phyloP scores from a whole-genome alignment of 2,113 vertebrate species.

The Gambusia holbrooki region DNA sequence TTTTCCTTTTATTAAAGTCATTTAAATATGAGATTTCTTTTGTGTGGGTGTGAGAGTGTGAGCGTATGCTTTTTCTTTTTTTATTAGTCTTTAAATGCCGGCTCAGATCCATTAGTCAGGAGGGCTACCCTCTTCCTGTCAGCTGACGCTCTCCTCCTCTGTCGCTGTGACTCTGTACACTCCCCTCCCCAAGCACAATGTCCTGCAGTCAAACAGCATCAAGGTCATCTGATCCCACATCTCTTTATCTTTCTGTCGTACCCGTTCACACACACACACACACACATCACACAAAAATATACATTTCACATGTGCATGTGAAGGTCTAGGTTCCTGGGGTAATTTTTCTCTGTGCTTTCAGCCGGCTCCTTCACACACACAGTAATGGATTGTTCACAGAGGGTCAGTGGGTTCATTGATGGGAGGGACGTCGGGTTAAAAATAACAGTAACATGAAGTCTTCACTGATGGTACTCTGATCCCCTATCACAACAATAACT shows the following conservation, averaged over 20 bases:
- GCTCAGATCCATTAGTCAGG: constrained; percentile 42
- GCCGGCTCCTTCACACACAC: constrained; percentile 35
- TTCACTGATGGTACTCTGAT: not conserved
- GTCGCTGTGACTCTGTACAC: constrained; percentile 14
- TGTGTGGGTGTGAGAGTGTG: too few species aligned
- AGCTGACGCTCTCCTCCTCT: constrained; percentile 51
- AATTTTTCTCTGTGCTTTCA: constrained; percentile 19
- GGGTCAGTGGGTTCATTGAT: constrained; percentile 73
- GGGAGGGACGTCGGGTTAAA: constrained; percentile 57
- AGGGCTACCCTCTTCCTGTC: constrained; percentile 48
- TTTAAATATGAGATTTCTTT: not conserved
- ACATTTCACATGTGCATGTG: constrained; percentile 5
- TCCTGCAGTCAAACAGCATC: constrained; percentile 68
- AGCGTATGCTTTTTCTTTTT: not conserved
- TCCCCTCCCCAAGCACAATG: constrained; percentile 25
- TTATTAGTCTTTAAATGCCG: not conserved
- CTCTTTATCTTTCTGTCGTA: constrained; percentile 21
- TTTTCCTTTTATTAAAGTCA: not conserved
- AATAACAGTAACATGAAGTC: constrained; percentile 11
- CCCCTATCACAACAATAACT: too few species aligned
- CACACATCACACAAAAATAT: not conserved
- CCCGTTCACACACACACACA: not conserved
- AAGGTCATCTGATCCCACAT: constrained; percentile 72
- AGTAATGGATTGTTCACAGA: constrained; percentile 63
- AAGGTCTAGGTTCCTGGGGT: constrained; percentile 9